Evolutionary conservation across 2,113 vertebrate genomes (phyloP), one percentile per base, ranked within the genome.

Genomic region (Melanostigma gelatinosum): DNA sequence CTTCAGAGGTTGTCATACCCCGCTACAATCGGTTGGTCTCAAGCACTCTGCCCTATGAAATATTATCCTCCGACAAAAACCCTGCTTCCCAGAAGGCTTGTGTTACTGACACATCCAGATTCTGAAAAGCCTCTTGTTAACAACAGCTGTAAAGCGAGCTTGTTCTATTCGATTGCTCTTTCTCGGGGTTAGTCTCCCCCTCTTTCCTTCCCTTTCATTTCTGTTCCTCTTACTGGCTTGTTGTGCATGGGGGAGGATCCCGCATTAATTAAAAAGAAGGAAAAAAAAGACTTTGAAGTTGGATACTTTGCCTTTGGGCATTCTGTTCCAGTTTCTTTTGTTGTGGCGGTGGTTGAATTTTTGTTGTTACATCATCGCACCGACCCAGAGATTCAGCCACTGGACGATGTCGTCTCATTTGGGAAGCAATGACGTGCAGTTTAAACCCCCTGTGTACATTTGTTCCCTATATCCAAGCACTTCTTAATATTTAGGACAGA

Each of bases 41-140:
- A 27, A 48, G 75, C 88, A 83, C 77, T 85, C 75, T 88, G 80
- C 76, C 81, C 82, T 78, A 72, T 85, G 79, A 88, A 93, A 88
- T 87, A 87, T 90, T 88, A 92, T 90, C 90, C 82, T 87, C 79
- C 76, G 78, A 88, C 81, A 87, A 87, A 92, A 92, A 78, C 9
- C 63, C 32, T 7, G 75, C 93, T 93, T 93, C 91, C 92, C 93
- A 92, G 90, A 88, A 89, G 91, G 88, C 90, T 94, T 58, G 72
- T 73, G 88, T 93, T 95, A 93, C 92, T 85, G 84, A 89, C 89
- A 90, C 85, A 40, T 86, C 72, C 86, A 40, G 50, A 64, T 79
- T 78, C 89, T 91, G 82, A 89, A 93, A 90, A 87, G 80, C 79
- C 80, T 84, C 84, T 89, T 79, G 86, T 91, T 93, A 90, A 89